phyloP scores from a whole-genome alignment of 1,140 invertebrate genomes.

The Leptinotarsa undecemlineata region DNA sequence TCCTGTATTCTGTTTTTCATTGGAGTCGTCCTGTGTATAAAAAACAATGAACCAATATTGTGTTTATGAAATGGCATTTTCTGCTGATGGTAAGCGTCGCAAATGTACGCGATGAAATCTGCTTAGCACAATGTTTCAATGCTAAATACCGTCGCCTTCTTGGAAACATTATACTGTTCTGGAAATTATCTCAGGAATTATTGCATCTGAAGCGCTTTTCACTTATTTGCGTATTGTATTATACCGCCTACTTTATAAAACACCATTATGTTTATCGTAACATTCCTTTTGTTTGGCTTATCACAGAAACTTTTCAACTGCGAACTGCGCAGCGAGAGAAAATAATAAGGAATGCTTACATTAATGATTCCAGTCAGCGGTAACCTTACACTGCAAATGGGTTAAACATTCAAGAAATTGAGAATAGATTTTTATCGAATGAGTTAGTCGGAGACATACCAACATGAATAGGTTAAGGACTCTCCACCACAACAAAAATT shows the following conservation, averaged over 20 bases:
- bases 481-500: too few relatives aligned
- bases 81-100: background rate
- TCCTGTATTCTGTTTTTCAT: too few relatives aligned
- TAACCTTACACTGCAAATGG: too few relatives aligned
- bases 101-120: background rate
- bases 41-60: background rate
- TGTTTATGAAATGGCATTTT: background rate
- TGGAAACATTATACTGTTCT: background rate
- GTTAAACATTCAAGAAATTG: too few relatives aligned
- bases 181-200: background rate
- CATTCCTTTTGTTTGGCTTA: conserved; percentile 3
- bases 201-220: background rate
- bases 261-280: background rate
- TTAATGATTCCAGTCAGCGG: too few relatives aligned
- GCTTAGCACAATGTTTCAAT: background rate
- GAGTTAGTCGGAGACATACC: too few relatives aligned
- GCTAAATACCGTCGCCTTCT: background rate
- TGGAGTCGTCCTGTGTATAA: too few relatives aligned
- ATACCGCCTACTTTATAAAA: background rate
- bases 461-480: too few relatives aligned
- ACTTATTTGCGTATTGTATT: background rate
- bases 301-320: background rate
- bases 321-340: background rate
- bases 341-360: too few relatives aligned
- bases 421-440: too few relatives aligned